A percentile compares a stretch with the other conserved stretches of the same genome.
Evolutionary conservation across 2,888 invertebrate species (phyloP).

Genomic region (Eudasyphora cyanicolor): DNA sequence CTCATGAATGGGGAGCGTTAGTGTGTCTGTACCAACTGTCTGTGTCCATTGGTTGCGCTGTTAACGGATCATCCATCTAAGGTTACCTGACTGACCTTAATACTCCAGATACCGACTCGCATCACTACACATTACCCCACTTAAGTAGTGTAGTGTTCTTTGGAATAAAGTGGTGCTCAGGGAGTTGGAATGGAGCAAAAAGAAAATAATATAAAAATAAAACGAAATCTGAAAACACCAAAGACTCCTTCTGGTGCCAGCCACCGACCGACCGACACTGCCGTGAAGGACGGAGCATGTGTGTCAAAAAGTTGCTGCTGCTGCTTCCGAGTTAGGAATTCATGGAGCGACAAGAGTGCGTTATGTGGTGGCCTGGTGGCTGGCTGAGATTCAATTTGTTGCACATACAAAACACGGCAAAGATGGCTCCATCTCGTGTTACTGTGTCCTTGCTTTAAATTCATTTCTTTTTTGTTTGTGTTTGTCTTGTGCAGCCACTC

Average conservation of each 20-base stretch:
- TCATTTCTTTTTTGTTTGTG: slow-evolving; percentile 16
- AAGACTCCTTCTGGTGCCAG: background rate
- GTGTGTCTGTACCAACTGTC: background rate
- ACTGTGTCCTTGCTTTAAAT: background rate
- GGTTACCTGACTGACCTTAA: slow-evolving; percentile 40
- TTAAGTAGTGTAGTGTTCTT: slow-evolving; percentile 10
- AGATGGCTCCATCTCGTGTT: slow-evolving; percentile 29
- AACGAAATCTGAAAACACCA: slow-evolving; percentile 4
- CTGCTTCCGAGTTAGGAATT: background rate
- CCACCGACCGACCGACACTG: background rate
- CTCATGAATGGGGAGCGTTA: background rate
- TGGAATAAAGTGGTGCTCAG: background rate
- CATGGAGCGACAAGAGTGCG: background rate
- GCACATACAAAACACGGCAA: slow-evolving; percentile 54
- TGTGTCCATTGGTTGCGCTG: slow-evolving; percentile 47
- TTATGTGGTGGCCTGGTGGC: slow-evolving; percentile 50
- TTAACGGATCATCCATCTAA: slow-evolving; percentile 51
- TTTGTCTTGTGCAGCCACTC: slow-evolving; percentile 34
- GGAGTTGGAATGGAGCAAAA: background rate
- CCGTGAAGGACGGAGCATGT: background rate
- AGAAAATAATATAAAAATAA: background rate
- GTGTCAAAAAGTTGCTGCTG: background rate
- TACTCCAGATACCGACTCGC: background rate
- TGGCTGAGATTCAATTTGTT: slow-evolving; percentile 64
- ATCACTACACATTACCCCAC: slow-evolving; percentile 1